Conservation (phyloP, 2,113 vertebrate genomes). For the Albula goreensis region DNA sequence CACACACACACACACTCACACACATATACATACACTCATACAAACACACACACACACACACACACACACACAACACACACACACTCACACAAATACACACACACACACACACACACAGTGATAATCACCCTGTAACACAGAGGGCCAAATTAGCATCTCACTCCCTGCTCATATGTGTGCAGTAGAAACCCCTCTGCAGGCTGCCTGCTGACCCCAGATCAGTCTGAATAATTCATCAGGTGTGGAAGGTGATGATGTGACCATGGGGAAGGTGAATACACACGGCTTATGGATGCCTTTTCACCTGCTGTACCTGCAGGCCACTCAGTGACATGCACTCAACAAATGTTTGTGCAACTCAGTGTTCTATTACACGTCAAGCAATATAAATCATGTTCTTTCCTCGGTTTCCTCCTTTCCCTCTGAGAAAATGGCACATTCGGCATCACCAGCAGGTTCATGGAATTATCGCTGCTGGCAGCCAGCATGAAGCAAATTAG, state of each 20-base stretch:
- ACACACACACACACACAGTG: background rate
- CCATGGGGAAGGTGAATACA: background rate
- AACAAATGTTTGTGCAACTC: background rate
- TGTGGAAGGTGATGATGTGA: background rate
- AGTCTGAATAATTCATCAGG: conserved; percentile 10
- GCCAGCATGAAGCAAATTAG: background rate
- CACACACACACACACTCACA: background rate
- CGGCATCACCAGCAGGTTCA: background rate
- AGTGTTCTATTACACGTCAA: background rate
- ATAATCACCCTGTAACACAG: background rate
- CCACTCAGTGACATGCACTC: background rate
- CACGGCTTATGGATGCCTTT: background rate
- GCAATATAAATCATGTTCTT: no score
- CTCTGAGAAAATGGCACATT: no score
- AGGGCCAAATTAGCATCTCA: background rate
- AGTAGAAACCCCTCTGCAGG: background rate
- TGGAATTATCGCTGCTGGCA: background rate
- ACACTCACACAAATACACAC: background rate
- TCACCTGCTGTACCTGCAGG: background rate
- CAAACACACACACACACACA: conserved; percentile 3
- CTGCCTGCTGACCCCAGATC: background rate
- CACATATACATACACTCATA: conserved; percentile 4
- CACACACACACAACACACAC: background rate
- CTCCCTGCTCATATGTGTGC: no score
- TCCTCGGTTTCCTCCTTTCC: background rate